Evolutionary conservation across 2,888 invertebrate species (phyloP).

Genomic region (Spodoptera picta): DNA sequence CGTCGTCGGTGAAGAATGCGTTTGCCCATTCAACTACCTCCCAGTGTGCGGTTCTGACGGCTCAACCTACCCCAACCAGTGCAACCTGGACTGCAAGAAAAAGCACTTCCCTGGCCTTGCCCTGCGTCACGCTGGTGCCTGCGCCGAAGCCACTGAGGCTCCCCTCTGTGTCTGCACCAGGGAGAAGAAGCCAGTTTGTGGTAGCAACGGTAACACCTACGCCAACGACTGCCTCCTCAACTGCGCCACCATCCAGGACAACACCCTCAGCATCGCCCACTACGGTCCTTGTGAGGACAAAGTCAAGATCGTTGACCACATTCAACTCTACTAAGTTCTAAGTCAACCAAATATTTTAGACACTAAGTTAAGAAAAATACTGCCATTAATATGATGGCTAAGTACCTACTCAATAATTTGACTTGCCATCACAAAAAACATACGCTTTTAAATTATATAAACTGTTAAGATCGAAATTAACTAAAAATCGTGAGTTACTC

Average conservation of each 20-base stretch:
- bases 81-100: slow-evolving; percentile 54
- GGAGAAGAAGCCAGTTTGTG: slow-evolving; percentile 62
- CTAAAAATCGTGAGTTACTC: too few relatives aligned
- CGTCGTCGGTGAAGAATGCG: slow-evolving; percentile 24
- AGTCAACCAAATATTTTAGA: neutral
- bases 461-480: too few relatives aligned
- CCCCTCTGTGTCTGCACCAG: slow-evolving; percentile 56
- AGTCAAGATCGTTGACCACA: slow-evolving; percentile 37
- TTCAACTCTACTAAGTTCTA: slow-evolving; percentile 11
- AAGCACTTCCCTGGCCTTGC: slow-evolving; percentile 27
- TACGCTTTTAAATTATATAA: slow-evolving; percentile 9
- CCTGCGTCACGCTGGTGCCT: slow-evolving; percentile 14
- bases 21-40: slow-evolving; percentile 55
- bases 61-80: slow-evolving; percentile 64
- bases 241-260: slow-evolving; percentile 53
- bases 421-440: neutral
- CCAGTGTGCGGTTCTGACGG: slow-evolving; percentile 68
- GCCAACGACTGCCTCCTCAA: slow-evolving; percentile 61
- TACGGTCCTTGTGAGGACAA: slow-evolving; percentile 46
- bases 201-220: slow-evolving; percentile 65
- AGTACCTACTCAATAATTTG: neutral
- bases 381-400: slow-evolving; percentile 11
- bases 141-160: slow-evolving; percentile 7
- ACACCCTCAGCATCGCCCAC: slow-evolving; percentile 37
- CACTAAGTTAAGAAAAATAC: neutral